Conservation (phyloP, 1,140 invertebrate genomes). For the Drosophila biarmipes region DNA sequence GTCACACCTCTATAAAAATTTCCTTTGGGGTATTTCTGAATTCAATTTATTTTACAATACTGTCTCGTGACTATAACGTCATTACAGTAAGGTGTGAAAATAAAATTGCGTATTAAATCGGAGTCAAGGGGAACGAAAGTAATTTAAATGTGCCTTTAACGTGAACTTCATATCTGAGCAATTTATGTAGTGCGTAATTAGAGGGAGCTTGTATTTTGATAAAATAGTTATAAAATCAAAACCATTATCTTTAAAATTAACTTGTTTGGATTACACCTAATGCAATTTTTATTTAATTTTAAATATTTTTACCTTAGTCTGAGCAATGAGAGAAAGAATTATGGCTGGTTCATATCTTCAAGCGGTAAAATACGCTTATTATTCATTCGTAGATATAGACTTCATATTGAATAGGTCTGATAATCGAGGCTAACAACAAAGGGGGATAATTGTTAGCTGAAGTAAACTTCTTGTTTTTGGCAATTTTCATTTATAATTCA, state of each 20-base stretch:
- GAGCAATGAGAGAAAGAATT: not conserved
- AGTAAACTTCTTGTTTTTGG: not conserved
- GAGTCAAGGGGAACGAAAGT: not conserved
- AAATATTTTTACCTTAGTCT: not conserved
- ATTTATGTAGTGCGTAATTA: too few relatives aligned
- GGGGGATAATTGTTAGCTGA: not conserved
- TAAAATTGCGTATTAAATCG: not conserved
- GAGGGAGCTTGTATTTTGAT: too few relatives aligned
- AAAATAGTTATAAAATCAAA: too few relatives aligned
- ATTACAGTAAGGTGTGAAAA: not conserved
- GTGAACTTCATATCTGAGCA: too few relatives aligned
- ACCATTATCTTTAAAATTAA: too few relatives aligned
- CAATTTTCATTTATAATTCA: too few relatives aligned
- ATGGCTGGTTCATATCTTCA: too few relatives aligned
- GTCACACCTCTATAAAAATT: slow-evolving; percentile 27
- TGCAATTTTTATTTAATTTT: too few relatives aligned
- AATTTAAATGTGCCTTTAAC: too few relatives aligned
- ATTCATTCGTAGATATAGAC: not conserved
- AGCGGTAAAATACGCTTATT: not conserved
- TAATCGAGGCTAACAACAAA: not conserved
- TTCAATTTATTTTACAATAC: slow-evolving; percentile 48
- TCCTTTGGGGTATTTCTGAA: slow-evolving; percentile 1
- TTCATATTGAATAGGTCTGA: not conserved
- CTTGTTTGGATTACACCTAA: too few relatives aligned
- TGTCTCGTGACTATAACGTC: slow-evolving; percentile 20